Base-by-base conservation (phyloP, 2,888 invertebrate species). In the Octodonta nipae region DNA sequence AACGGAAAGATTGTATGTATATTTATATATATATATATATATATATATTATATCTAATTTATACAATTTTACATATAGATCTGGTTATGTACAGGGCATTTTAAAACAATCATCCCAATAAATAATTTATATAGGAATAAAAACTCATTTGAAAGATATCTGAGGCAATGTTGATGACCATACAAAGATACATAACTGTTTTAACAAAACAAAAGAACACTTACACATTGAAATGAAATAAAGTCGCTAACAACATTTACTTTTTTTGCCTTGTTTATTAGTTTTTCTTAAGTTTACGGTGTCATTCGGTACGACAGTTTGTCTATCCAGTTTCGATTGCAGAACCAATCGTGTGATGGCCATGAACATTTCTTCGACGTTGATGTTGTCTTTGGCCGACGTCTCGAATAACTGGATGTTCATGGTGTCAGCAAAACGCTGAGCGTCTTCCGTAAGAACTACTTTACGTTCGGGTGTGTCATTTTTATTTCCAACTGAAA, bases 301-400 rank as follows among this genome's bases (percentile, higher is more conserved):
- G 54, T 81, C 82, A 38, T 71, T 67, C 50, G 73, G 76, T 43
- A 76, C 73, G 14, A 70, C 67, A 45, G 71, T 72, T 62, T 81
- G 80, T 54, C 79, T 66, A 61, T 81, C 81, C 61, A 80, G 74
- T 67, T 91, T 91, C 41, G 83, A 79, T 58, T 75, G 72, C 60
- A 92, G 68, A 47, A 91, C 91, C 71, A 86, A 78, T 46, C 70
- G 67, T 36, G 79, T 79, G 50, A 79, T 75, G 45, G 75, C 73
- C 56, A 77, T 66, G 62, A 78, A 76, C 78, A 93, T 95, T 70
- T 96, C 93, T 68, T 96, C 96, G 34, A 98, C 96, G 68, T 96
- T 96, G 53, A 89, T 80, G 65, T 96, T 95, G 61, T 96, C 93
- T 70, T 96, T 98, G 58, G 98, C 98, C 58, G 92, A 93, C 43